These are phyloP conservation scores for Eulemur mongoz DNA, from an alignment of 2,797 vertebrate species.

Conservation along the genomic window DNA sequence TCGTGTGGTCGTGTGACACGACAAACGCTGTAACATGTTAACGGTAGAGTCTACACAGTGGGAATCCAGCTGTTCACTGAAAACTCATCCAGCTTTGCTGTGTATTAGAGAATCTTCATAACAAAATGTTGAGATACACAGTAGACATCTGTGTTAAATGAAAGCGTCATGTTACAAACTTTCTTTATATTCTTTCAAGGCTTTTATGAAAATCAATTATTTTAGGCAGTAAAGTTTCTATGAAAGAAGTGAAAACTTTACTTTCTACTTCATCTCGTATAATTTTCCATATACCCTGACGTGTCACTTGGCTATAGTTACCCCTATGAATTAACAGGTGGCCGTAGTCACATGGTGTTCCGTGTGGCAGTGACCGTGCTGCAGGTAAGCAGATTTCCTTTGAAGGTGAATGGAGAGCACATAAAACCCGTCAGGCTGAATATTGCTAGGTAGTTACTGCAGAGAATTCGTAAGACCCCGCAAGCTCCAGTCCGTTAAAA, in stretches of 20 bases:
- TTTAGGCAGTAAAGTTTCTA: neutral
- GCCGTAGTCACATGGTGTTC: accelerated
- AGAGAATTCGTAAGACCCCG: no score
- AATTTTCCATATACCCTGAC: neutral
- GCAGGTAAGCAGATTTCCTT: accelerated
- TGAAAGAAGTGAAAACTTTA: neutral
- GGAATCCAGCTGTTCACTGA: neutral
- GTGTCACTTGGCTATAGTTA: neutral
- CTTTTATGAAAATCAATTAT: neutral
- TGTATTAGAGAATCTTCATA: neutral
- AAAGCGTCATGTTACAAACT: accelerated
- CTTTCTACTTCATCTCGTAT: neutral
- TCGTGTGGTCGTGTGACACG: accelerated
- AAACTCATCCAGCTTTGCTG: no score
- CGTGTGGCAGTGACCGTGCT: accelerated
- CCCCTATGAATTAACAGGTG: neutral
- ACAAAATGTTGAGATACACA: accelerated
- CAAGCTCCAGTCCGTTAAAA: neutral
- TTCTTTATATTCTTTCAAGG: neutral
- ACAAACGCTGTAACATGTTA: accelerated
- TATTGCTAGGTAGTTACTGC: accelerated
- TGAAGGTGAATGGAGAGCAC: accelerated
- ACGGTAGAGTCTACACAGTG: accelerated
- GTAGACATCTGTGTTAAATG: neutral
- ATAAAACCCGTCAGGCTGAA: accelerated